A percentile compares a stretch with the other conserved stretches of the same genome.
Evolutionary conservation across 92 coral and sea anemone genomes (phyloP).

Genomic region (Phenganax stokvisi): DNA sequence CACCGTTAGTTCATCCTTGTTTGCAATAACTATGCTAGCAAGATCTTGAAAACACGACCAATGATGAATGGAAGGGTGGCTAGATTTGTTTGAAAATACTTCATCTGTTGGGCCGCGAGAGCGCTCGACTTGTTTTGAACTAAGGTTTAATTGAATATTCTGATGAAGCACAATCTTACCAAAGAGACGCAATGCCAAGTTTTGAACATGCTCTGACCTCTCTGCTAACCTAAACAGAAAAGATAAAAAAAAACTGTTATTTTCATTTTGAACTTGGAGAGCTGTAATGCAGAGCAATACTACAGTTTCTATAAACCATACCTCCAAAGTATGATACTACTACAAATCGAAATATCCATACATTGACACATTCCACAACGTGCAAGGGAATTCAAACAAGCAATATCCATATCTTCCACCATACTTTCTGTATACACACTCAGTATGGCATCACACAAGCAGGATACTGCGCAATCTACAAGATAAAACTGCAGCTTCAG

Average conservation of each 20-base stretch:
- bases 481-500: neutral
- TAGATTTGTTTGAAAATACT: neutral
- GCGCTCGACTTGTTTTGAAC: neutral
- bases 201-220: conserved; percentile 24
- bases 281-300: too few relatives aligned
- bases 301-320: neutral
- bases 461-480: conserved; percentile 20
- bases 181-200: conserved; percentile 13
- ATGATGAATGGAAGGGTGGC: neutral
- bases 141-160: neutral
- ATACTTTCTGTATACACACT: conserved; percentile 6
- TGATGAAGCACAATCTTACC: conserved; percentile 24
- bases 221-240: conserved; percentile 15
- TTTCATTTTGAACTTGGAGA: neutral
- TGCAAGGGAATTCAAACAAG: conserved; percentile 25
- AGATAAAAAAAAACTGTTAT: neutral
- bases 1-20: conserved; percentile 54
- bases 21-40: conserved; percentile 53
- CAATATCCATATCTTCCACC: conserved; percentile 32
- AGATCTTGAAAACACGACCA: conserved; percentile 85
- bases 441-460: conserved; percentile 21
- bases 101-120: neutral
- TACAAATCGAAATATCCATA: conserved; percentile 2
- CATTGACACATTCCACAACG: conserved; percentile 31
- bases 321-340: conserved; percentile 9